Base-by-base conservation (phyloP, 1,140 invertebrate species). In the Daktulosphaira vitifoliae region DNA sequence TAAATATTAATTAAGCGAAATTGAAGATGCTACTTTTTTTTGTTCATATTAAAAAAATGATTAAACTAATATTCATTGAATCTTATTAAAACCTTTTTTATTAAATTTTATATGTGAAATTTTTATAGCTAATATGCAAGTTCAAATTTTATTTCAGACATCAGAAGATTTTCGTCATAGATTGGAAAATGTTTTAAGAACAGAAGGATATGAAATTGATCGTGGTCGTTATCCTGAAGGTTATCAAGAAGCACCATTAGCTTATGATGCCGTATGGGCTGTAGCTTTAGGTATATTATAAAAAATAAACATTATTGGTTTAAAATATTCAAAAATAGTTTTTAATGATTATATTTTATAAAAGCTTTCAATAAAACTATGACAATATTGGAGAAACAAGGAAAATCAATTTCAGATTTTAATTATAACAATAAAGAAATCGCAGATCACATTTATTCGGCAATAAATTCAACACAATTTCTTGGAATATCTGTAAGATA, bases 181-280 rank as follows among this genome's bases (percentile, higher is more conserved):
- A 69, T 77, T 97, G 69, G 89, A 95, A 74, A 79, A 84, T 67
- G 82, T 83, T 29, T 77, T 95, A 8, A 84, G 85, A 54, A 82
- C 85, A 39, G 82, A 84, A 46, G 88, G 87, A 13, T 91, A 86
- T 72, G 86, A 90, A 71, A 88, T 91, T 71, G 84, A 87, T 72
- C n/a, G n/a, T n/a, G 82, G 85, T 71, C 79, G 87, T 42, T 92
- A 87, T 76, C 91, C 91, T 1, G 89, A 91, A 74, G 96, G 96
- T 2, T 98, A 96, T 76, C 93, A 96, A 73, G 96, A 99, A 78
- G 94, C 96, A 1, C 96, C 96, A 0, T 76, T 99, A 33, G 96
- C 96, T 15, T 99, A 99, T 73, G 97, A 99, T 77, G 97, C 97
- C 26, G 90, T 99, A 42, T 99, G 96, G 96, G 92, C 93, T 20